Evolutionary conservation across 30 jellyfish, hydroid and myxozoan species (phyloP).

Genomic region (Aurelia sp.): DNA sequence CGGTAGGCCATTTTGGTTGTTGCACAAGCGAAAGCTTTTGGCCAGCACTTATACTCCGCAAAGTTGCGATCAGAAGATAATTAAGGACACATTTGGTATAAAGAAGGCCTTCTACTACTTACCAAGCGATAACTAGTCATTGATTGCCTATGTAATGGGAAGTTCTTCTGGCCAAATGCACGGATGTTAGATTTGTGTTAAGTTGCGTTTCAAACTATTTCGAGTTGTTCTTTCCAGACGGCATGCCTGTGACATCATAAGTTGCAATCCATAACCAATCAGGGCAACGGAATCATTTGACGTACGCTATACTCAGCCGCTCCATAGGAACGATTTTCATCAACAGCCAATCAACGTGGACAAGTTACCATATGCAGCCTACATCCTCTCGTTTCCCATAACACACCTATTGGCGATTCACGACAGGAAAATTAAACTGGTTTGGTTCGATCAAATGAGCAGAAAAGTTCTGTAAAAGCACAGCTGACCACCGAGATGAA

Average conservation of each 20-base stretch:
- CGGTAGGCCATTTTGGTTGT: no score
- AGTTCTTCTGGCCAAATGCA: conserved; percentile 32
- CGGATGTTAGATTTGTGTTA: not conserved
- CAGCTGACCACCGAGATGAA: not conserved
- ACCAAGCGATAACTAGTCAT: conserved; percentile 52
- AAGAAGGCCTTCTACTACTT: not conserved
- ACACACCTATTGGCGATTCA: not conserved
- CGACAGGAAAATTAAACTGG: conserved; percentile 14
- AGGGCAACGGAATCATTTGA: conserved; percentile 13
- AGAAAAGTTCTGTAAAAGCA: conserved; percentile 13
- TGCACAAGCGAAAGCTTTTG: not conserved
- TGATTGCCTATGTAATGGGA: conserved; percentile 21
- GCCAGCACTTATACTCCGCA: not conserved
- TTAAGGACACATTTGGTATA: not conserved
- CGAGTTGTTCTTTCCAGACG: conserved; percentile 15
- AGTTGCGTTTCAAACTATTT: not conserved
- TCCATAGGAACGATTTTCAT: not conserved
- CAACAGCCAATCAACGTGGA: no score
- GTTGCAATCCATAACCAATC: conserved; percentile 20
- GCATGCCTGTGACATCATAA: conserved; percentile 55
- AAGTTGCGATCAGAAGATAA: not conserved
- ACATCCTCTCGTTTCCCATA: no score
- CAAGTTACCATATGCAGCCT: no score
- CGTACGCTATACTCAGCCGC: not conserved
- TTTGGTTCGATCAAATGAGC: conserved; percentile 8